Conservation (phyloP, 2,797 vertebrate genomes). For the Parauchenoglanis punctatus region DNA sequence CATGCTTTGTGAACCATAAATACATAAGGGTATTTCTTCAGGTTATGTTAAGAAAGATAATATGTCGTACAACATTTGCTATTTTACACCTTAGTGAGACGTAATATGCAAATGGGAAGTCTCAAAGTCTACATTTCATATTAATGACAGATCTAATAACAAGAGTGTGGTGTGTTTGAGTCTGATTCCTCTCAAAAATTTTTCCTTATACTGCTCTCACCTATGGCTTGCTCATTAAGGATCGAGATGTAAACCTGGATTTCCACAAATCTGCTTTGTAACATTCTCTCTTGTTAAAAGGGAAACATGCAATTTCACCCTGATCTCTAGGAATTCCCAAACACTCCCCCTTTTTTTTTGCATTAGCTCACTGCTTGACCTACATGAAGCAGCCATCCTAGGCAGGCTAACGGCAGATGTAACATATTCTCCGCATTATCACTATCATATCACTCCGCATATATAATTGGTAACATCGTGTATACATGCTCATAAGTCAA, state of each 20-base stretch:
- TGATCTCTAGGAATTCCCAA: conserved; percentile 44
- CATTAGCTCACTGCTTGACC: conserved; percentile 12
- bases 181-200: not conserved
- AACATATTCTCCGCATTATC: conserved; percentile 60
- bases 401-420: conserved; percentile 46
- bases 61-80: not conserved
- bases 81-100: not conserved
- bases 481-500: too few relatives aligned
- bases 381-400: conserved; percentile 6
- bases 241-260: not conserved
- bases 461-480: too few relatives aligned
- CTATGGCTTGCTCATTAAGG: not conserved
- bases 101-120: not conserved
- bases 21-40: not conserved
- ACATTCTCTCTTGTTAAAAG: not conserved
- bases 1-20: not conserved
- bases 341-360: not conserved
- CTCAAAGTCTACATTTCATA: not conserved
- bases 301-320: not conserved
- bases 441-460: not conserved
- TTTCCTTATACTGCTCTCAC: not conserved
- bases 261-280: not conserved
- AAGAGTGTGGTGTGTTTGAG: not conserved
- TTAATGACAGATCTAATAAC: not conserved
- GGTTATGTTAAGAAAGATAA: not conserved